Evolutionary conservation across 2,113 vertebrate genomes (phyloP).

Genomic region (Mellivora capensis): DNA sequence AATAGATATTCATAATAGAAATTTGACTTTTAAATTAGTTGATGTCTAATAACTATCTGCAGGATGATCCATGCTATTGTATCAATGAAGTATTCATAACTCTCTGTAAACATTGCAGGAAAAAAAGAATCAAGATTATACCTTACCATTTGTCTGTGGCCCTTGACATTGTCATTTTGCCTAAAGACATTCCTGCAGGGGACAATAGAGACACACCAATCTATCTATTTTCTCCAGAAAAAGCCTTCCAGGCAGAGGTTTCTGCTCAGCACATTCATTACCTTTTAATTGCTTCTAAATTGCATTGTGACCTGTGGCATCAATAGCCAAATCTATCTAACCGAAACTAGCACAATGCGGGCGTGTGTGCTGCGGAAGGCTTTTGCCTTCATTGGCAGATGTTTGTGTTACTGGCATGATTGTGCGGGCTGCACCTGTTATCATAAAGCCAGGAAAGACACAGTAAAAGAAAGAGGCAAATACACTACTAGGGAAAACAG

Average conservation of each 20-base stretch:
- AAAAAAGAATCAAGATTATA: not conserved
- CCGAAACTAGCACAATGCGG: slow-evolving; percentile 72
- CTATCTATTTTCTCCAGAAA: slow-evolving; percentile 80
- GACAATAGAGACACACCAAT: slow-evolving; percentile 73
- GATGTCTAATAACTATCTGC: slow-evolving; percentile 34
- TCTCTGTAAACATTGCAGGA: not conserved
- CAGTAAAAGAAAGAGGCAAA: not conserved
- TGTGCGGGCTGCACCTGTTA: not conserved
- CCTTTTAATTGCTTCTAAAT: slow-evolving; percentile 96
- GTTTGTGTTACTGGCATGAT: not conserved
- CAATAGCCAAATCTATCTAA: slow-evolving; percentile 85
- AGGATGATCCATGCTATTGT: not conserved
- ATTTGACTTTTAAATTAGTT: slow-evolving; percentile 55
- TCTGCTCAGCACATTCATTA: slow-evolving; percentile 91
- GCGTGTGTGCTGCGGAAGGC: slow-evolving; percentile 60
- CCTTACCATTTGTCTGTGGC: slow-evolving; percentile 70
- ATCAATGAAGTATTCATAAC: slow-evolving; percentile 39
- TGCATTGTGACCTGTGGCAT: slow-evolving; percentile 89
- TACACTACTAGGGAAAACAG: not conserved
- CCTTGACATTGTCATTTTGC: slow-evolving; percentile 58
- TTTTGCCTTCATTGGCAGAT: slow-evolving; percentile 32
- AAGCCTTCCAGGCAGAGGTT: slow-evolving; percentile 88
- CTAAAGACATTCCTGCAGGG: slow-evolving; percentile 77
- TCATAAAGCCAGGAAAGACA: not conserved
- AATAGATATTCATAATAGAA: not conserved